phyloP scores from a whole-genome alignment of 2,113 vertebrate genomes.

The Paracanthobrama guichenoti region DNA sequence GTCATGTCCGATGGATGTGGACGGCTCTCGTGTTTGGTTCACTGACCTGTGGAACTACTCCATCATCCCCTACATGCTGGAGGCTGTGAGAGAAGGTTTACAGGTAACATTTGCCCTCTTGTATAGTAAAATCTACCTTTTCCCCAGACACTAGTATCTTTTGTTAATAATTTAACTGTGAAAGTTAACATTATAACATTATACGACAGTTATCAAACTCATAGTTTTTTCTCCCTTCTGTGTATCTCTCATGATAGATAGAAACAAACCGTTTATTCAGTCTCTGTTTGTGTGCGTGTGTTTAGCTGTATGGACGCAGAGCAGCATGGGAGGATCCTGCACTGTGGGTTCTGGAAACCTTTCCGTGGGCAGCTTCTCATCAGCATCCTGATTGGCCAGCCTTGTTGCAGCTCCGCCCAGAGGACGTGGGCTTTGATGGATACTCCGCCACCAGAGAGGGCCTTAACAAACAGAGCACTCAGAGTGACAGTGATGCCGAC shows the following conservation, averaged over 20 bases:
- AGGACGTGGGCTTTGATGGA: constrained; percentile 95
- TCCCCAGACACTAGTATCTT: neutral
- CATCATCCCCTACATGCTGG: constrained; percentile 95
- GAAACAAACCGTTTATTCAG: neutral
- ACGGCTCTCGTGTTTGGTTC: constrained; percentile 97
- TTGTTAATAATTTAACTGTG: neutral
- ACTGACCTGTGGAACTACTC: constrained; percentile 99
- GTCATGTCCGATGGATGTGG: constrained; percentile 95
- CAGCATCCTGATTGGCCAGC: constrained; percentile 92
- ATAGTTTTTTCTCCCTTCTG: neutral
- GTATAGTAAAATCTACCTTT: neutral
- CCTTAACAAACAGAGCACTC: constrained; percentile 81
- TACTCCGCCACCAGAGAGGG: constrained; percentile 88
- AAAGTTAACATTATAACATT: neutral
- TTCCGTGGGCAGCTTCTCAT: constrained; percentile 87
- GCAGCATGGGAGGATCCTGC: constrained; percentile 95
- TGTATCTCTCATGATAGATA: neutral
- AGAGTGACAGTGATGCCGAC: constrained; percentile 89
- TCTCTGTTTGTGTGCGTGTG: neutral
- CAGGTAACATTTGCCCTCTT: constrained; percentile 79
- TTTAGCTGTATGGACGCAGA: constrained; percentile 89
- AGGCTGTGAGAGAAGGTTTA: constrained; percentile 95
- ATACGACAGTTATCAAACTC: too few species aligned
- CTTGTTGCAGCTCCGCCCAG: constrained; percentile 91
- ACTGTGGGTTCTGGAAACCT: constrained; percentile 95